Evolutionary conservation across 2,888 invertebrate genomes (phyloP), one percentile per base, ranked within the genome.

Genomic region (Caenorhabditis imperialis): DNA sequence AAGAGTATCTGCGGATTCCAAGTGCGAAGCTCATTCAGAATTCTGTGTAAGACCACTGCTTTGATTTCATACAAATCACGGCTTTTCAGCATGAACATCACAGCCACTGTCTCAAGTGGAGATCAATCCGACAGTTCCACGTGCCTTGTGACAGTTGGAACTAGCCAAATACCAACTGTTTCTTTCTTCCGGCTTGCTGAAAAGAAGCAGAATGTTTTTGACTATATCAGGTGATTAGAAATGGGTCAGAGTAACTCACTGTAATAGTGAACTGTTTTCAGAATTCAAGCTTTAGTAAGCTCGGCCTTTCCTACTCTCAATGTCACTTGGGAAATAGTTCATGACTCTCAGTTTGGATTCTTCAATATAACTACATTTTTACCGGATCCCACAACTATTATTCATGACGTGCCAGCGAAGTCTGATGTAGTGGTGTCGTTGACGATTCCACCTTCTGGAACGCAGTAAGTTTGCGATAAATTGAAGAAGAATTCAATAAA

Each of bases 401-500:
- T 76, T 18, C 23, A 54, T 33, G 44, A 76, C 25, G 51, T 71
- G 18, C 57, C 67, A 4, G 6, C 45, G 0, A 61, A 71, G 35
- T 55, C 75, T 2, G 51, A 67, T 25, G 58, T 75, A 5, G 54
- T 72, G 7, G 75, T 80, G 1, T 81, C 81, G 1, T 40, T 81
- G 4, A 81, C 81, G 10, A 79, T 81, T 27, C 79, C 81, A 5
- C 77, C 79, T n/a, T 37, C 63, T n/a, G 48, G 62, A 48, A 53
- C 62, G 45, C 40, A 70, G 60, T 60, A 25, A 72, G 70, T 33
- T 40, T 20, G 14, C 10, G 12, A 6, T 1, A 16, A n/a, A n/a
- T n/a, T 40, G 18, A 22, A 40, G 0, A 37, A 18, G 20, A 12
- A 0, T 25, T 38, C 18, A 14, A 42, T 20, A 22, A n/a, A 14